These are phyloP conservation scores for Pygocentrus nattereri DNA, from an alignment of 2,797 vertebrate genomes.

Conservation along the genomic window DNA sequence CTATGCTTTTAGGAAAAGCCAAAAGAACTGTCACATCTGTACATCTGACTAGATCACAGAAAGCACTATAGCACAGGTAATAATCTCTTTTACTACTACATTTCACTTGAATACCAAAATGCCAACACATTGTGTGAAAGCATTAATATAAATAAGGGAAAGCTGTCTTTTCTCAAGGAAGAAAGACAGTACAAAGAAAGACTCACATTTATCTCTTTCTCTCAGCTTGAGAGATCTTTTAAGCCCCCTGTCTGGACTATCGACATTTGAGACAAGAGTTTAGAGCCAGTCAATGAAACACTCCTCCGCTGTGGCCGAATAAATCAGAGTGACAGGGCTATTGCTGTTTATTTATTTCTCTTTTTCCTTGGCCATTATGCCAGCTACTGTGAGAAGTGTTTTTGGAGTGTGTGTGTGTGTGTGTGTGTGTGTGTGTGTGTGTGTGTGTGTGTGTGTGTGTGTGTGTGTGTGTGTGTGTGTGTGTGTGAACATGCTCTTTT, in stretches of 20 bases:
- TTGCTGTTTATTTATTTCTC: slow-evolving; percentile 29
- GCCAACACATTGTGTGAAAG: neutral
- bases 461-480: neutral
- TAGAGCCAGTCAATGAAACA: slow-evolving; percentile 38
- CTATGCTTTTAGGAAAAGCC: neutral
- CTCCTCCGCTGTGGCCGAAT: slow-evolving; percentile 14
- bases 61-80: neutral
- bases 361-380: neutral
- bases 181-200: slow-evolving; percentile 19
- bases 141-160: neutral
- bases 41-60: neutral
- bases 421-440: neutral
- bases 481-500: slow-evolving; percentile 2
- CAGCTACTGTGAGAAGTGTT: neutral
- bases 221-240: slow-evolving; percentile 26
- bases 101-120: neutral
- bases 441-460: slow-evolving; percentile 7
- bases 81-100: neutral
- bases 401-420: neutral
- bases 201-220: slow-evolving; percentile 30
- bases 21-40: neutral
- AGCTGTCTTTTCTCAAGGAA: neutral
- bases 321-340: slow-evolving; percentile 34
- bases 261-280: slow-evolving; percentile 32
- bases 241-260: slow-evolving; percentile 41